Conservation (phyloP, 2,797 vertebrate genomes). For the Onychomys torridus region DNA sequence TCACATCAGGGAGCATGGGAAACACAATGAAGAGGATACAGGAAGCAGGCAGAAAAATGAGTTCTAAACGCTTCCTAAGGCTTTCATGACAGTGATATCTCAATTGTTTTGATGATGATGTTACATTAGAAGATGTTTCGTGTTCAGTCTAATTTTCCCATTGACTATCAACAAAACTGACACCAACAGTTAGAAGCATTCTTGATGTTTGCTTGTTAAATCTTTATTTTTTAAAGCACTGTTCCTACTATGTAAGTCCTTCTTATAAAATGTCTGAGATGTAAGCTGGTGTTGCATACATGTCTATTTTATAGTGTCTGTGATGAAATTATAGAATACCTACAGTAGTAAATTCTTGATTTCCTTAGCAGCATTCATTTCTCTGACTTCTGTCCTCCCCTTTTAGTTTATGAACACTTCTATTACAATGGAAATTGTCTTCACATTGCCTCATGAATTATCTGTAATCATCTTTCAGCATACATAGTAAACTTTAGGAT, state of each 20-base stretch:
- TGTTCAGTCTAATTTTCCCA: neutral
- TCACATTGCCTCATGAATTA: conserved; percentile 8
- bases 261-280: conserved; percentile 56
- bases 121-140: conserved; percentile 12
- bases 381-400: neutral
- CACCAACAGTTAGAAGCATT: neutral
- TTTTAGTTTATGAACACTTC: conserved; percentile 26
- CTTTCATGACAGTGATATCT: neutral
- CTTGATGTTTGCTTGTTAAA: neutral
- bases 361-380: conserved; percentile 65
- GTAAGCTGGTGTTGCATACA: conserved; percentile 51
- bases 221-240: neutral
- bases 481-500: neutral
- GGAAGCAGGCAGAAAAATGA: neutral
- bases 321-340: conserved; percentile 74
- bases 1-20: neutral
- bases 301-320: conserved; percentile 58
- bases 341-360: conserved; percentile 72
- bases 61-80: conserved; percentile 5
- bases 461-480: conserved; percentile 2
- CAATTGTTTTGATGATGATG: neutral
- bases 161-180: neutral
- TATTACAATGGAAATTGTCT: conserved; percentile 58
- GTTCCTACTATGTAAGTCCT: conserved; percentile 48
- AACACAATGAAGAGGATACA: neutral